phyloP scores from a whole-genome alignment of 2,797 vertebrate genomes.

The Astyanax mexicanus region DNA sequence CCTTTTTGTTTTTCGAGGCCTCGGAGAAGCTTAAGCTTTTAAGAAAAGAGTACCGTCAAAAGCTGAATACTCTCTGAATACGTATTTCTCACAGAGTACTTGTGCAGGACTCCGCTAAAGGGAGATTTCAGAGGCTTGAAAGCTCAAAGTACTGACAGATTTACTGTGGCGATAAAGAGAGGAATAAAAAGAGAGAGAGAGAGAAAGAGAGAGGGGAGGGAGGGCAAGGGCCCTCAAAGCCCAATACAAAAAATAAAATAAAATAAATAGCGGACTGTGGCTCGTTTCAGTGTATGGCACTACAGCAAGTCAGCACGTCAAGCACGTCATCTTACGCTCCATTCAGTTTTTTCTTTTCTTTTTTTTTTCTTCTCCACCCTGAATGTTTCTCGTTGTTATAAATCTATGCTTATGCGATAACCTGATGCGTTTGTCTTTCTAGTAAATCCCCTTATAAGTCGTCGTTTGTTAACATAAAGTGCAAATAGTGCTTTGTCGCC shows the following conservation, averaged over 20 bases:
- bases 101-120: background rate
- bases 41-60: background rate
- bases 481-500: slow-evolving; percentile 95
- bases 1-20: background rate
- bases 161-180: background rate
- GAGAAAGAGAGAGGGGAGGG: too few species aligned
- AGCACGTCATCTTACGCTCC: slow-evolving; percentile 5
- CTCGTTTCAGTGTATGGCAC: slow-evolving; percentile 83
- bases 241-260: slow-evolving; percentile 29
- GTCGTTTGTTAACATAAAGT: slow-evolving; percentile 91
- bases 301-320: slow-evolving; percentile 71
- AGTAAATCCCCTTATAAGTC: slow-evolving; percentile 61
- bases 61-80: slow-evolving; percentile 5
- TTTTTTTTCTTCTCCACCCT: slow-evolving; percentile 32
- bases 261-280: slow-evolving; percentile 47
- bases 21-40: background rate
- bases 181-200: too few species aligned
- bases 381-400: slow-evolving; percentile 59
- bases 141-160: background rate
- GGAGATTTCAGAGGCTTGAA: background rate
- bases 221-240: slow-evolving; percentile 47
- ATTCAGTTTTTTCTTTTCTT: slow-evolving; percentile 68
- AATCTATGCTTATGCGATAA: slow-evolving; percentile 70
- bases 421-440: slow-evolving; percentile 70
- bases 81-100: background rate